Conservation (phyloP, 2,113 vertebrate species). For the Bubo scandiacus region DNA sequence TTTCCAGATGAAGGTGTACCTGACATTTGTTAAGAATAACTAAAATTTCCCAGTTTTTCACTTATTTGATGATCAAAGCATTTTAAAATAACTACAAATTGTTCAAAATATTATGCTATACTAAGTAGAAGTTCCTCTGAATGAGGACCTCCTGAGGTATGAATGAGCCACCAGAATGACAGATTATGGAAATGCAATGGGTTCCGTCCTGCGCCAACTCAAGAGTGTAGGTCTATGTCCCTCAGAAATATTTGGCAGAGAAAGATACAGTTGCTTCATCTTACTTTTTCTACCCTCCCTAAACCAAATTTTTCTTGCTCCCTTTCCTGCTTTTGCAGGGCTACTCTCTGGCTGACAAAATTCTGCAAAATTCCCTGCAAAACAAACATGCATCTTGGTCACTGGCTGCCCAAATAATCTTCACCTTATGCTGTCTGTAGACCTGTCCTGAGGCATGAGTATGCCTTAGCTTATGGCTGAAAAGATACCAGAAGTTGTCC, state of each 20-base stretch:
- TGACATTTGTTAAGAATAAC: background rate
- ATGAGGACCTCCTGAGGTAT: background rate
- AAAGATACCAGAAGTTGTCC: background rate
- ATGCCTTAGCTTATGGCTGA: background rate
- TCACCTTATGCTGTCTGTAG: background rate
- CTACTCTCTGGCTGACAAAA: background rate
- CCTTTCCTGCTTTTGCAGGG: background rate
- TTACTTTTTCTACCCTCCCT: background rate
- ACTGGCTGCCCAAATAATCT: background rate
- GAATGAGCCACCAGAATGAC: background rate
- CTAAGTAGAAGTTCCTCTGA: background rate
- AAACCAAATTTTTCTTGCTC: background rate
- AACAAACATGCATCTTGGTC: background rate
- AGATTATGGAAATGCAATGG: background rate
- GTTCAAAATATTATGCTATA: background rate
- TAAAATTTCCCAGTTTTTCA: background rate
- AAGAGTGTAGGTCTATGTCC: background rate
- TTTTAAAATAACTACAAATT: background rate
- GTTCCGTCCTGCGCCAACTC: background rate
- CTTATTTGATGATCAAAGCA: background rate
- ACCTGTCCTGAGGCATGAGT: background rate
- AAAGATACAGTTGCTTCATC: background rate
- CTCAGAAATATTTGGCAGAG: background rate
- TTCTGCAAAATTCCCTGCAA: background rate
- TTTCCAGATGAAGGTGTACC: background rate